Evolutionary conservation across 1,140 invertebrate species (phyloP).

Genomic region (Drosophila fuyamai): DNA sequence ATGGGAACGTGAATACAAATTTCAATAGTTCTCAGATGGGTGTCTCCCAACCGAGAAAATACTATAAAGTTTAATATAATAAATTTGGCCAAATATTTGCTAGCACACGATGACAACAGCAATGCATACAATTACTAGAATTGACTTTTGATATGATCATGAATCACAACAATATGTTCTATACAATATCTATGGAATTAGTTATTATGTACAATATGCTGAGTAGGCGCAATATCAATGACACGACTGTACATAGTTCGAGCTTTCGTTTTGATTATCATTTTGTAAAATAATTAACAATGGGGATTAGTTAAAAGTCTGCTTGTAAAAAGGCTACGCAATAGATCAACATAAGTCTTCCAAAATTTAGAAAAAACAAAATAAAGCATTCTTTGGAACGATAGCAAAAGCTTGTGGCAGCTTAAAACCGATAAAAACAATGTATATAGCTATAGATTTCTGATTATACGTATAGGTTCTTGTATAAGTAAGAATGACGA

Average conservation of each 20-base stretch:
- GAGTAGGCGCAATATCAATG: slow-evolving; percentile 71
- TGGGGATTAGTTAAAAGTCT: slow-evolving; percentile 57
- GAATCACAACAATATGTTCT: slow-evolving; percentile 78
- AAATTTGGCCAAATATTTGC: slow-evolving; percentile 68
- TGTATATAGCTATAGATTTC: slow-evolving; percentile 48
- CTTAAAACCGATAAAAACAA: slow-evolving; percentile 62
- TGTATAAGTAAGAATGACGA: slow-evolving; percentile 72
- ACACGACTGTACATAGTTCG: slow-evolving; percentile 65
- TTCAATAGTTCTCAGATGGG: slow-evolving; percentile 20
- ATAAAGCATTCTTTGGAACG: slow-evolving; percentile 71
- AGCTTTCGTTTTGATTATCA: slow-evolving; percentile 55
- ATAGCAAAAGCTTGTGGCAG: slow-evolving; percentile 54
- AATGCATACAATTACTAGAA: slow-evolving; percentile 61
- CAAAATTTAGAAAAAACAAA: slow-evolving; percentile 41
- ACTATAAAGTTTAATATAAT: slow-evolving; percentile 51
- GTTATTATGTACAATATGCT: slow-evolving; percentile 64
- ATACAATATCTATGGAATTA: slow-evolving; percentile 59
- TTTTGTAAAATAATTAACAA: slow-evolving; percentile 68
- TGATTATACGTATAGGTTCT: slow-evolving; percentile 34
- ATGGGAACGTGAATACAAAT: slow-evolving; percentile 56
- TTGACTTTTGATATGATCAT: slow-evolving; percentile 80
- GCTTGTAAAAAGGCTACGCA: slow-evolving; percentile 44
- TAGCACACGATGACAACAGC: slow-evolving; percentile 67
- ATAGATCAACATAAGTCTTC: slow-evolving; percentile 47
- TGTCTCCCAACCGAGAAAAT: slow-evolving; percentile 32